phyloP scores from a whole-genome alignment of 1,140 invertebrate genomes.

The Hycleus phaleratus region DNA sequence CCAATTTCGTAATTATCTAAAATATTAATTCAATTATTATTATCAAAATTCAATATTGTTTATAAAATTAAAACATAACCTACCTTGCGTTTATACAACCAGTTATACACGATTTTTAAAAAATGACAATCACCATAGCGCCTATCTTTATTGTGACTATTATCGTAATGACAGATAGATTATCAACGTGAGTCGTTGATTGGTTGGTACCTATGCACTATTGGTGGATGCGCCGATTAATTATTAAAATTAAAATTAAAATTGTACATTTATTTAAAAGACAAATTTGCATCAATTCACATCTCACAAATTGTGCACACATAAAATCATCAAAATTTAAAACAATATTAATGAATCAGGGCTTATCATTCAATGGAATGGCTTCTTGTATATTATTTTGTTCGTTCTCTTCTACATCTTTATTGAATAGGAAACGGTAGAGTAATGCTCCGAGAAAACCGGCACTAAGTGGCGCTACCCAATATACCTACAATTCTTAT shows the following conservation, averaged over 20 bases:
- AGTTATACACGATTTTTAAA: too few relatives aligned
- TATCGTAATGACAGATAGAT: too few relatives aligned
- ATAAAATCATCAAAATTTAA: not conserved
- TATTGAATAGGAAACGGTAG: constrained; percentile 47
- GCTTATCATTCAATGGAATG: constrained; percentile 25
- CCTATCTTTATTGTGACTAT: too few relatives aligned
- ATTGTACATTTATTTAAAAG: not conserved
- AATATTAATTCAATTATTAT: too few relatives aligned
- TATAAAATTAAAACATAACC: too few relatives aligned
- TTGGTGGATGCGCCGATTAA: not conserved
- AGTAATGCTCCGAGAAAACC: constrained; percentile 50
- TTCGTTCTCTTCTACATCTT: constrained; percentile 18
- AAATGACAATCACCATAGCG: too few relatives aligned
- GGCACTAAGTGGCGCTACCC: constrained; percentile 59
- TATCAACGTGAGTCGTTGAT: too few relatives aligned
- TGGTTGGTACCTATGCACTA: not conserved
- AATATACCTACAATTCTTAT: constrained; percentile 51
- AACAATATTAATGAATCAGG: constrained; percentile 1
- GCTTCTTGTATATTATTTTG: constrained; percentile 19
- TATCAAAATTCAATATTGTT: too few relatives aligned
- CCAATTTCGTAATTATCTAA: too few relatives aligned
- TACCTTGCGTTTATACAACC: too few relatives aligned
- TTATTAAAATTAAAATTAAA: not conserved
- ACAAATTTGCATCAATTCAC: not conserved
- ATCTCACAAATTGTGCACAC: too few relatives aligned